Evolutionary conservation across 2,888 invertebrate species (phyloP), one percentile per base, ranked within the genome.

Genomic region (Dryomyza anilis): DNA sequence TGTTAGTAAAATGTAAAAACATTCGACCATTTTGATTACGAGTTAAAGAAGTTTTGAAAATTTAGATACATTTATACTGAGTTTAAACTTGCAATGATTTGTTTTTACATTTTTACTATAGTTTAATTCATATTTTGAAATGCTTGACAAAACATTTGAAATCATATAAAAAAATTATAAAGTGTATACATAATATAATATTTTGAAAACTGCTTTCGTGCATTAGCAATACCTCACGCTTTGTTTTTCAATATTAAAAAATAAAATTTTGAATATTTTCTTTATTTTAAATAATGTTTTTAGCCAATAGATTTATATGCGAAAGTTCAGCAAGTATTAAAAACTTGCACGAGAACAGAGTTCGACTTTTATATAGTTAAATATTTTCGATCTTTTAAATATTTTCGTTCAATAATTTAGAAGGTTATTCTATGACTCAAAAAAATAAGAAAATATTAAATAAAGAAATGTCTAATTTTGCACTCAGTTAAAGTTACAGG

Each of bases 1-100:
- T n/a, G n/a, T n/a, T 73, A 74, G 73, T 70, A 75, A 76, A 74
- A 75, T 73, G n/a, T 70, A 60, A 46, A 50, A 19, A 52, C 14
- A 52, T 33, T 45, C 16, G 3, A 25, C 43, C n/a, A 58, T 21
- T n/a, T n/a, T n/a, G n/a, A n/a, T n/a, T n/a, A n/a, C n/a, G n/a
- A n/a, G n/a, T n/a, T n/a, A n/a, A n/a, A n/a, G n/a, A n/a, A n/a
- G n/a, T n/a, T n/a, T n/a, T n/a, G n/a, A n/a, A n/a, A n/a, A n/a
- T n/a, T n/a, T n/a, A n/a, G n/a, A n/a, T n/a, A n/a, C n/a, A n/a
- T n/a, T n/a, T n/a, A n/a, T n/a, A n/a, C n/a, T n/a, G n/a, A n/a
- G n/a, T n/a, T n/a, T n/a, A n/a, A n/a, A n/a, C n/a, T n/a, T n/a
- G n/a, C n/a, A n/a, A n/a, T n/a, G n/a, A n/a, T n/a, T n/a, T n/a